Evolutionary conservation across 2,888 invertebrate species (phyloP).

Genomic region (Creontiades dilutus): DNA sequence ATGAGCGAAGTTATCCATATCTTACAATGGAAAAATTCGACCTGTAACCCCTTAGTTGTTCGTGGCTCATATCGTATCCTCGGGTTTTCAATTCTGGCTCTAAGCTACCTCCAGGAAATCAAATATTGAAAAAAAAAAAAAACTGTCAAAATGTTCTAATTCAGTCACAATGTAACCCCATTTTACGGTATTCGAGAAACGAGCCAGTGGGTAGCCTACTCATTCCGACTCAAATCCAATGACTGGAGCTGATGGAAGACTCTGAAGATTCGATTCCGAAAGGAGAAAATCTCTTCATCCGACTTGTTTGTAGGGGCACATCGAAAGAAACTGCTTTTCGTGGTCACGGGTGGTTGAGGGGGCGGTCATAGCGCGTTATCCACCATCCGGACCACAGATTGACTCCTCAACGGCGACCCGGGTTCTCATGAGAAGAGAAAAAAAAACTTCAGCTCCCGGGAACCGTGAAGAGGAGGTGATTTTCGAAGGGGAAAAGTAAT

Average conservation of each 20-base stretch:
- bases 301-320: constrained; percentile 58
- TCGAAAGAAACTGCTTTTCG: constrained; percentile 53
- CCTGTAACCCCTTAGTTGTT: too few relatives aligned
- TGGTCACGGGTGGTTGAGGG: constrained; percentile 65
- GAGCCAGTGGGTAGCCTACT: too few relatives aligned
- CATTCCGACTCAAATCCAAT: too few relatives aligned
- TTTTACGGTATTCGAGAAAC: too few relatives aligned
- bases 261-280: background rate
- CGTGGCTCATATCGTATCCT: too few relatives aligned
- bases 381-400: constrained; percentile 49
- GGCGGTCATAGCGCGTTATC: constrained; percentile 67
- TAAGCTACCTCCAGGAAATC: too few relatives aligned
- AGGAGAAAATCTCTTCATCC: constrained; percentile 46
- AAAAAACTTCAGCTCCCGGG: constrained; percentile 20
- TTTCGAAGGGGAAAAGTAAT: background rate
- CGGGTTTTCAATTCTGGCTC: too few relatives aligned
- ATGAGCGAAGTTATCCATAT: too few relatives aligned
- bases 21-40: too few relatives aligned
- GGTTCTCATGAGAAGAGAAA: constrained; percentile 57
- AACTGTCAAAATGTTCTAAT: too few relatives aligned
- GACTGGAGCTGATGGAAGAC: background rate
- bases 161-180: too few relatives aligned
- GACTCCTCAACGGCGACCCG: constrained; percentile 49
- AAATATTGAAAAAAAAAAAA: too few relatives aligned
- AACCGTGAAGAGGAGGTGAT: constrained; percentile 41